Evolutionary conservation across 2,888 invertebrate species (phyloP), one percentile per base, ranked within the genome.

Genomic region (Hirtodrosophila duncani): DNA sequence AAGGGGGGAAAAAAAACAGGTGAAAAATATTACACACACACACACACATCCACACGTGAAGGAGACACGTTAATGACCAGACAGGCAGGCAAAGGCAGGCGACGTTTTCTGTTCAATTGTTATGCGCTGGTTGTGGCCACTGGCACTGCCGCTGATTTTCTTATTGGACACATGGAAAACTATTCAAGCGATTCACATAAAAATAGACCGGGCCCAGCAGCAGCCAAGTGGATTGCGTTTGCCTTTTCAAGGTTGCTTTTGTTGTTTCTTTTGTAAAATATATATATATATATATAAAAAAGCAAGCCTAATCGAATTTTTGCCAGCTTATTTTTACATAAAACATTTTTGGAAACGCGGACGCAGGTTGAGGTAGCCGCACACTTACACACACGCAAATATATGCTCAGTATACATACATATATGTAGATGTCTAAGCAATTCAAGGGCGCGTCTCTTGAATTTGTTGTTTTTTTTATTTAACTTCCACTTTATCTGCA

Each of bases 241-340:
- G 70, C 70, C 62, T 60, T 67, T 78, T 72, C 72, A 72, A 72
- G 79, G 79, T 72, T 72, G 72, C 64, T 60, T 56, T 66, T 72
- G 69, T 71, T 72, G 63, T 67, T 37, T 21, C 20, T 43, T 20
- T 36, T 7, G 2, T 41, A 29, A 24, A 14, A 13, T 29, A n/a
- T n/a, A 24, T 8, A 8, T n/a, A 5, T 4, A 24, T 5, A 24
- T 7, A n/a, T 7, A n/a, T 8, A 24, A 16, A n/a, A n/a, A n/a
- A n/a, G n/a, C 31, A 21, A 48, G 44, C 46, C 31, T 69, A 59
- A 78, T 78, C 70, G 79, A 70, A 72, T 70, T 48, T 66, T 57
- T 16, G 61, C 57, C 20, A 24, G 34, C 27, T 61, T 70, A 75
- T 75, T 71, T 77, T 71, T 77, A 77, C 59, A 66, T 62, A 62